phyloP scores from a whole-genome alignment of 2,888 invertebrate species.

The Ichneumoninae sp. region DNA sequence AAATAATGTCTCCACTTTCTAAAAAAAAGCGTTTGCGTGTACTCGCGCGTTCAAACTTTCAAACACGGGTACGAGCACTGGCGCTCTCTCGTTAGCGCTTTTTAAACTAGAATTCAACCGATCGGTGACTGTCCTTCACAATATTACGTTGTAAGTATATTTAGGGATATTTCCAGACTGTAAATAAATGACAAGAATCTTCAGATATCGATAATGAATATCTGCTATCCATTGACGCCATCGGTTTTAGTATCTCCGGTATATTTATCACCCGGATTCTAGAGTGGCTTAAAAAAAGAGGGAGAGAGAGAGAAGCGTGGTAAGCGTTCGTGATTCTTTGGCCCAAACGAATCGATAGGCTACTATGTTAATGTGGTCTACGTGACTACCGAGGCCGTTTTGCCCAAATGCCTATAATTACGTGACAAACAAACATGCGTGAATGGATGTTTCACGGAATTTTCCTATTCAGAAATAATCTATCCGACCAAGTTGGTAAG shows the following conservation, averaged over 20 bases:
- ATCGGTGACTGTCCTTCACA: not conserved
- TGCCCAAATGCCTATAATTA: constrained; percentile 13
- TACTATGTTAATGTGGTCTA: not conserved
- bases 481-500: not conserved
- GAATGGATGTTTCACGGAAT: constrained; percentile 17
- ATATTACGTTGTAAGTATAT: not conserved
- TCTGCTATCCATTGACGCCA: not conserved
- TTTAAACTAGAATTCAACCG: not conserved
- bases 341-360: not conserved
- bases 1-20: not conserved
- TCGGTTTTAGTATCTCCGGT: not conserved
- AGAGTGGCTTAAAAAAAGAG: not conserved
- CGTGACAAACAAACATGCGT: constrained; percentile 16
- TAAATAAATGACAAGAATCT: not conserved
- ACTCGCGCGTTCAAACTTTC: not conserved
- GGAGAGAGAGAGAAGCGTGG: not conserved
- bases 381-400: not conserved
- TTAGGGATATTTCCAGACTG: not conserved
- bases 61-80: not conserved
- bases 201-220: not conserved
- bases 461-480: not conserved
- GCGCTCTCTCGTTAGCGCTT: constrained; percentile 23
- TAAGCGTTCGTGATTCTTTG: not conserved
- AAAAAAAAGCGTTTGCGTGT: not conserved
- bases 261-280: not conserved